phyloP scores from a whole-genome alignment of 2,888 invertebrate genomes.

The Athrips mouffetella region DNA sequence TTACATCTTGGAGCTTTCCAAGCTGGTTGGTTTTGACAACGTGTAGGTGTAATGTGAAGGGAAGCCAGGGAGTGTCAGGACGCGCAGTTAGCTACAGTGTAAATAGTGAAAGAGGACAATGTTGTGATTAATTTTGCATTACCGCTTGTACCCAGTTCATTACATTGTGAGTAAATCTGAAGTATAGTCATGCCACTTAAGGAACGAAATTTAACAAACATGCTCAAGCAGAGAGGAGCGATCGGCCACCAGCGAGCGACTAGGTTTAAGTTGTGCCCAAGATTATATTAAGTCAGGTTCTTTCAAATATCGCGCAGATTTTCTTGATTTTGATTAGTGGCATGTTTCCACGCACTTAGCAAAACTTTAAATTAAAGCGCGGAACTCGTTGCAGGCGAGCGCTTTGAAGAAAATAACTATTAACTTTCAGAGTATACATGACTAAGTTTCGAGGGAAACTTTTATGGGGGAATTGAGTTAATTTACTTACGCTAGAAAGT shows the following conservation, averaged over 20 bases:
- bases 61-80: constrained; percentile 55
- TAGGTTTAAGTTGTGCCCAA: constrained; percentile 64
- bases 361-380: constrained; percentile 53
- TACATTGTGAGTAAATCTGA: constrained; percentile 62
- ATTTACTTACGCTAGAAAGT: constrained; percentile 29
- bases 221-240: constrained; percentile 72
- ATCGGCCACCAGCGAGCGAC: constrained; percentile 59
- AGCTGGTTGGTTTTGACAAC: neutral
- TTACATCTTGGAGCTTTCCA: constrained; percentile 9
- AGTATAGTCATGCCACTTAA: constrained; percentile 69
- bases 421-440: constrained; percentile 47
- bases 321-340: constrained; percentile 30
- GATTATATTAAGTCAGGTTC: constrained; percentile 20
- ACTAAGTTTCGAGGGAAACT: constrained; percentile 44
- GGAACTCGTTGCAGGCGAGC: constrained; percentile 37
- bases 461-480: constrained; percentile 34
- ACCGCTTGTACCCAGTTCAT: constrained; percentile 66
- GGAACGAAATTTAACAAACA: constrained; percentile 67
- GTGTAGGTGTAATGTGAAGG: too few species aligned
- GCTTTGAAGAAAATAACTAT: constrained; percentile 46
- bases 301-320: neutral
- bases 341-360: constrained; percentile 34
- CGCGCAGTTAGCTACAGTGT: constrained; percentile 65
- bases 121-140: constrained; percentile 62
- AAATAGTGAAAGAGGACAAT: constrained; percentile 55